These are phyloP conservation scores for Microtus oregoni DNA, from an alignment of 2,113 vertebrate genomes.

Conservation along the genomic window DNA sequence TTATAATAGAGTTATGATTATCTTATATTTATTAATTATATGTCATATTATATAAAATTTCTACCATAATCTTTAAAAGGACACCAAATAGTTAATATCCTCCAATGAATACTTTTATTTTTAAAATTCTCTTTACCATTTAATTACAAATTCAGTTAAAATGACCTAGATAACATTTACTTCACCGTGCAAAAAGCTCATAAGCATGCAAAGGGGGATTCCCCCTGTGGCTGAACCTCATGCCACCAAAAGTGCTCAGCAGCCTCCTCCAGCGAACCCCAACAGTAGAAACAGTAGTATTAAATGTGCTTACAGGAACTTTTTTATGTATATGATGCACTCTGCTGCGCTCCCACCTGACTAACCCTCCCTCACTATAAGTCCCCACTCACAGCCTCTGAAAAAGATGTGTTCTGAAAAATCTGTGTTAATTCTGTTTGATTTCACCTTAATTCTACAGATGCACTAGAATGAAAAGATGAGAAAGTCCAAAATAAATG, in stretches of 20 bases:
- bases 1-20: neutral
- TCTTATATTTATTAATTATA: slow-evolving; percentile 6
- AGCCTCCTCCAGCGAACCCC: neutral
- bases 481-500: neutral
- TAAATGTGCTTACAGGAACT: neutral
- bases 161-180: neutral
- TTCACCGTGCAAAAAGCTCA: neutral
- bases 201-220: neutral
- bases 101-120: neutral
- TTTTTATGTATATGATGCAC: neutral
- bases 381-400: neutral
- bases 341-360: neutral
- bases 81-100: neutral
- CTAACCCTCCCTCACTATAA: no score
- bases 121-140: neutral
- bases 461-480: neutral
- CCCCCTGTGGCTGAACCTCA: neutral
- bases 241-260: neutral
- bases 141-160: slow-evolving; percentile 34
- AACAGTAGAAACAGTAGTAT: neutral
- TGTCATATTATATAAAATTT: slow-evolving; percentile 20
- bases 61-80: neutral
- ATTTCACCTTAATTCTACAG: slow-evolving; percentile 40
- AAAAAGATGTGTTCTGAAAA: neutral
- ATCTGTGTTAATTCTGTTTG: neutral